Conservation (phyloP, 2,888 invertebrate species). For the Alloplasta piceator region DNA sequence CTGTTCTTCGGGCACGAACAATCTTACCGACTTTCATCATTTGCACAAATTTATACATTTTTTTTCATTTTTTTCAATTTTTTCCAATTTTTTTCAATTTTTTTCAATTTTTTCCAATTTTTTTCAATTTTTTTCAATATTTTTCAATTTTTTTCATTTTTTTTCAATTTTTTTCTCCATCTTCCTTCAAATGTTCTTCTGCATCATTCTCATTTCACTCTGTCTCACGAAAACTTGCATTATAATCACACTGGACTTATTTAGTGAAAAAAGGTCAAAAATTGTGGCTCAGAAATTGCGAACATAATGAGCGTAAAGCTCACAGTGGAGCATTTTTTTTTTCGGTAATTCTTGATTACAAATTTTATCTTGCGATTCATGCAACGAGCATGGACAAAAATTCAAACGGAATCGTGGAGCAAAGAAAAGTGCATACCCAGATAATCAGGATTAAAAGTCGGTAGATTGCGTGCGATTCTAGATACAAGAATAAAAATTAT, state of each 20-base stretch:
- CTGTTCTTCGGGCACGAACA: conserved; percentile 82
- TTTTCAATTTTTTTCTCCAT: no score
- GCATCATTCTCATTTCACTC: no score
- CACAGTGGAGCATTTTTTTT: neutral
- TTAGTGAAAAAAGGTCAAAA: no score
- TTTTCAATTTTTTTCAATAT: conserved; percentile 6
- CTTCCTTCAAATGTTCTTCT: no score
- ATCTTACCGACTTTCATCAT: conserved; percentile 80
- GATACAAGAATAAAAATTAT: no score
- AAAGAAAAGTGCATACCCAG: conserved; percentile 45
- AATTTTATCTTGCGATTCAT: no score
- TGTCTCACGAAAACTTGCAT: no score
- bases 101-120: conserved; percentile 18
- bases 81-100: neutral
- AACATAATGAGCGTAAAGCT: neutral
- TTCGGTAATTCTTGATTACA: no score
- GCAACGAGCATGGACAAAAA: conserved; percentile 29
- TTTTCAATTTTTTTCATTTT: no score
- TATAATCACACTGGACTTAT: no score
- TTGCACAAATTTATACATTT: neutral
- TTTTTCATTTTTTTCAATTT: conserved; percentile 14
- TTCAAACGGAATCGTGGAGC: neutral
- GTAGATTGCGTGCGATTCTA: conserved; percentile 82
- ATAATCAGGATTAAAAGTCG: conserved; percentile 77
- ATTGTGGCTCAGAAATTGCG: neutral